These are phyloP conservation scores for Cosmorhoe ocellata DNA, from an alignment of 2,888 invertebrate genomes.

Conservation along the genomic window DNA sequence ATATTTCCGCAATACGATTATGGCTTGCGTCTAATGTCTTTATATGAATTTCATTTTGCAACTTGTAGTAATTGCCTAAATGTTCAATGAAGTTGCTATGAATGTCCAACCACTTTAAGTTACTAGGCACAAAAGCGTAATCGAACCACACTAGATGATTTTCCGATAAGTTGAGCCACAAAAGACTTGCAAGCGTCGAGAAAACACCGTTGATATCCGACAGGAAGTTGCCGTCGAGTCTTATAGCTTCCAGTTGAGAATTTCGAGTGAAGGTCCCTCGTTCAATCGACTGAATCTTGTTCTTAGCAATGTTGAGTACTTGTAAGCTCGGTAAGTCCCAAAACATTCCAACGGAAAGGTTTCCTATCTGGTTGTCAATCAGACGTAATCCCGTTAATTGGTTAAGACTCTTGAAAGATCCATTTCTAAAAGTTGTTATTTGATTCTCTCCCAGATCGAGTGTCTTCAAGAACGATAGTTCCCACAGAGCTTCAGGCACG, in stretches of 20 bases:
- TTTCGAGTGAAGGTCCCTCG: slow-evolving; percentile 92
- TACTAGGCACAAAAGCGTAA: slow-evolving; percentile 94
- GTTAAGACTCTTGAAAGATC: slow-evolving; percentile 92
- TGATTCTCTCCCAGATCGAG: slow-evolving; percentile 96
- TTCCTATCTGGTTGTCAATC: slow-evolving; percentile 95
- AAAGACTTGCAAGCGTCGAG: slow-evolving; percentile 90
- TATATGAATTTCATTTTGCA: slow-evolving; percentile 90
- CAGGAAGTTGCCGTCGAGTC: slow-evolving; percentile 93
- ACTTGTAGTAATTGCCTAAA: slow-evolving; percentile 93
- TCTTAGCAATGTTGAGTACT: slow-evolving; percentile 94
- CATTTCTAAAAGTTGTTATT: slow-evolving; percentile 91
- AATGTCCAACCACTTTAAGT: slow-evolving; percentile 94
- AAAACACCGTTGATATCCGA: slow-evolving; percentile 95
- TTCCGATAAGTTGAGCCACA: slow-evolving; percentile 94
- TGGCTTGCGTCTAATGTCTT: slow-evolving; percentile 95
- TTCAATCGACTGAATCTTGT: slow-evolving; percentile 93
- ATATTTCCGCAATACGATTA: slow-evolving; percentile 92
- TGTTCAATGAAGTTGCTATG: slow-evolving; percentile 95
- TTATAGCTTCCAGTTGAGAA: slow-evolving; percentile 91
- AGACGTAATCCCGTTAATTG: slow-evolving; percentile 93
- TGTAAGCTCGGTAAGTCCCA: slow-evolving; percentile 92
- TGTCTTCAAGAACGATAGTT: slow-evolving; percentile 91
- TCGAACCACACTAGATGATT: slow-evolving; percentile 97
- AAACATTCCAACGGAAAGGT: slow-evolving; percentile 92
- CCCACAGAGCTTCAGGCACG: slow-evolving; percentile 92